A percentile compares a stretch with the other conserved stretches of the same genome.
Evolutionary conservation across 1,140 invertebrate species (phyloP).

Genomic region (Drosophila neocordata): DNA sequence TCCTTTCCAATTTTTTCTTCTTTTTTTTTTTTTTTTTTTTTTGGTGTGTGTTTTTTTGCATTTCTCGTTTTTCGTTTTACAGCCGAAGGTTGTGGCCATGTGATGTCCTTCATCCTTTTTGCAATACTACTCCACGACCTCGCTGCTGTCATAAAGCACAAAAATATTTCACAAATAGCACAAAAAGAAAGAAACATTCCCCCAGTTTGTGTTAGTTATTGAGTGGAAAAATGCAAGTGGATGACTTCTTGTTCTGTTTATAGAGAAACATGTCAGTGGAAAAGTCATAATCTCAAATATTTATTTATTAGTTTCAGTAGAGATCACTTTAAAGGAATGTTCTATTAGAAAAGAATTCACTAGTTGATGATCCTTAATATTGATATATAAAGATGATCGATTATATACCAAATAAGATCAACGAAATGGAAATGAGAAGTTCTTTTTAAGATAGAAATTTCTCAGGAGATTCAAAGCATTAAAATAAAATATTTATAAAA

Average conservation of each 20-base stretch:
- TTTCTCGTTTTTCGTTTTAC: slow-evolving; percentile 10
- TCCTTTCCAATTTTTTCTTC: slow-evolving; percentile 11
- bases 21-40: slow-evolving; percentile 4
- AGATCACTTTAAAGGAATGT: not conserved
- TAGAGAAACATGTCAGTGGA: not conserved
- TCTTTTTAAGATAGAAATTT: no score
- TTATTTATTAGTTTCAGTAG: not conserved
- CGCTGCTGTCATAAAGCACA: slow-evolving; percentile 59
- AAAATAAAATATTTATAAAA: no score
- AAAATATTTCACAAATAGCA: slow-evolving; percentile 52
- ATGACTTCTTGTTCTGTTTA: slow-evolving; percentile 11
- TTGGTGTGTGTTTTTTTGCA: not conserved
- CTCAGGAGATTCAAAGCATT: no score
- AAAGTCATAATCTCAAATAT: not conserved
- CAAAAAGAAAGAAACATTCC: not conserved
- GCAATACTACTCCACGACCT: slow-evolving; percentile 32
- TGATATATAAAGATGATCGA: no score
- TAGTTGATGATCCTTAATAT: no score
- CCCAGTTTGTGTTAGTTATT: slow-evolving; percentile 19
- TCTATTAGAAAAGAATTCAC: no score
- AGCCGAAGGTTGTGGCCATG: slow-evolving; percentile 53
- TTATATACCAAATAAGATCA: no score
- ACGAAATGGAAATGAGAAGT: no score
- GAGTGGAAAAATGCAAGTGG: slow-evolving; percentile 17
- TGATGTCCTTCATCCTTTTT: slow-evolving; percentile 40